These are phyloP conservation scores for Tiliacea aurago DNA, from an alignment of 2,888 invertebrate species.

Conservation along the genomic window DNA sequence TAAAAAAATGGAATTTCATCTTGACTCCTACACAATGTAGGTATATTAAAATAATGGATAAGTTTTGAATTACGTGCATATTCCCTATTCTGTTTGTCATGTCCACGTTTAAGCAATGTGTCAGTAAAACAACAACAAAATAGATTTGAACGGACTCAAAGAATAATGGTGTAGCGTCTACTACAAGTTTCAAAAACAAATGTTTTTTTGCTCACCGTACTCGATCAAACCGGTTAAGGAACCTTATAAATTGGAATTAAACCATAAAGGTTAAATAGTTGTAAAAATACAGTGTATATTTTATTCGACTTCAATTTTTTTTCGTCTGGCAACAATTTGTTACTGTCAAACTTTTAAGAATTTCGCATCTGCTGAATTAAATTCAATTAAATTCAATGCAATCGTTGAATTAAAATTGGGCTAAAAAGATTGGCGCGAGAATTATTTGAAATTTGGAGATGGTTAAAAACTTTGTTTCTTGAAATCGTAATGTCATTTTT, in stretches of 20 bases:
- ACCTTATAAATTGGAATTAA: conserved; percentile 65
- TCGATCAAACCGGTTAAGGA: conserved; percentile 50
- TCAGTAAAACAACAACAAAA: conserved; percentile 27
- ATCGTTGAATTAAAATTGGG: conserved; percentile 63
- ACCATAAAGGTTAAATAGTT: conserved; percentile 75
- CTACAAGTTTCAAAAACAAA: conserved; percentile 46
- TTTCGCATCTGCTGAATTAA: conserved; percentile 76
- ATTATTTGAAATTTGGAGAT: conserved; percentile 49
- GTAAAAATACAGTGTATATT: conserved; percentile 72
- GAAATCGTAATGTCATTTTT: not conserved
- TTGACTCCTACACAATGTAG: too few relatives aligned
- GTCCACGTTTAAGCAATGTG: conserved; percentile 14
- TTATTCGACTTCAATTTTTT: conserved; percentile 55
- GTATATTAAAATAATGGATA: too few relatives aligned
- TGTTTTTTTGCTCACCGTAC: conserved; percentile 35
- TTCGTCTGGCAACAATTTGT: conserved; percentile 55
- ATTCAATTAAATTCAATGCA: too few relatives aligned
- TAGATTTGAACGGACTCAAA: conserved; percentile 52
- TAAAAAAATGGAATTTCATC: too few relatives aligned
- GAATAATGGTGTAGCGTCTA: conserved; percentile 49
- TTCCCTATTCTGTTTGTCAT: conserved; percentile 26
- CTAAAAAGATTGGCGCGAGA: conserved; percentile 61
- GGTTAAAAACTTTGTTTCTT: conserved; percentile 11
- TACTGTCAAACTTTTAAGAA: conserved; percentile 60
- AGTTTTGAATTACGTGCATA: too few relatives aligned